Evolutionary conservation across 2,888 invertebrate species (phyloP).

Genomic region (Oxystoma pomonae): DNA sequence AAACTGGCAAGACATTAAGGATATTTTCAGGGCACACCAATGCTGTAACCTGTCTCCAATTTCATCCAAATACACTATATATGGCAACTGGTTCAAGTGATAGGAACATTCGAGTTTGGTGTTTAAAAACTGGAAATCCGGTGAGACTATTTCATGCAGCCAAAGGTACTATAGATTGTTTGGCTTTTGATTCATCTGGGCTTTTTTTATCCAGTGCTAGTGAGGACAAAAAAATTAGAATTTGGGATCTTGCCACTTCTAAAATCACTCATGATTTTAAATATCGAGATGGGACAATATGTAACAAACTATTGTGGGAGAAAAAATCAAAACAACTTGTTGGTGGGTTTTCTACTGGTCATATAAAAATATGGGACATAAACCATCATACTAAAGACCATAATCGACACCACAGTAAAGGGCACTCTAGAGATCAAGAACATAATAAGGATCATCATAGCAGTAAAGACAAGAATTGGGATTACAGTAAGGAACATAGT

Average conservation of each 20-base stretch:
- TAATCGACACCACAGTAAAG: not conserved
- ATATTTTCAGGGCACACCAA: constrained; percentile 85
- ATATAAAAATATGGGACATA: constrained; percentile 62
- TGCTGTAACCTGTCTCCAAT: constrained; percentile 83
- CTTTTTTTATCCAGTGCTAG: constrained; percentile 81
- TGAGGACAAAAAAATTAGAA: constrained; percentile 65
- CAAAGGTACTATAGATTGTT: constrained; percentile 66
- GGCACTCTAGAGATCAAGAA: not conserved
- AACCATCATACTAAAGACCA: constrained; percentile 10
- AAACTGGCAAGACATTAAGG: constrained; percentile 76
- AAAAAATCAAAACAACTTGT: constrained; percentile 57
- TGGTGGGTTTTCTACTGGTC: constrained; percentile 64
- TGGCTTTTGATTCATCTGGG: constrained; percentile 84
- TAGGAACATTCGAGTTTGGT: constrained; percentile 84
- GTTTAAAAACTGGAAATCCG: constrained; percentile 74
- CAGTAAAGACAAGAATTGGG: not conserved
- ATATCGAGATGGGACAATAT: constrained; percentile 60
- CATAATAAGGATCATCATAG: not conserved
- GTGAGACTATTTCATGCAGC: constrained; percentile 78
- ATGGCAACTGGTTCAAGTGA: constrained; percentile 89
- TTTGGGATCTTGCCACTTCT: constrained; percentile 70
- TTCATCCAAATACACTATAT: constrained; percentile 90
- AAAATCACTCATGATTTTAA: constrained; percentile 60
- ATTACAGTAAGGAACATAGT: not conserved
- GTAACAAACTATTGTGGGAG: constrained; percentile 59